These are phyloP conservation scores for Alces alces DNA, from an alignment of 2,113 vertebrate species.

Conservation along the genomic window DNA sequence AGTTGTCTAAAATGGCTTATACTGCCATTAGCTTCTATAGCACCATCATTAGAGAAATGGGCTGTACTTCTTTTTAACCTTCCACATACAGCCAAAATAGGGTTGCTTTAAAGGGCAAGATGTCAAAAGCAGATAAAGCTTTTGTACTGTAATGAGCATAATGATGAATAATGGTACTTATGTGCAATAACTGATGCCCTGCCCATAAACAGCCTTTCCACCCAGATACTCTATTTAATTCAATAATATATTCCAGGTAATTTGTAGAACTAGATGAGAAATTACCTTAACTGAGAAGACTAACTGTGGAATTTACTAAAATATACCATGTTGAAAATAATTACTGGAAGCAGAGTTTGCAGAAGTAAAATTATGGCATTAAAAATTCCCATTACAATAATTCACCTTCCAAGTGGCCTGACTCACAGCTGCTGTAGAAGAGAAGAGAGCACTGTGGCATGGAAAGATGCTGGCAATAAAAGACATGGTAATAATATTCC, in stretches of 20 bases:
- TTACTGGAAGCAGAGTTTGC: conserved; percentile 67
- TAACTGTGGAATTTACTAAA: conserved; percentile 70
- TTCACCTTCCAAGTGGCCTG: conserved; percentile 29
- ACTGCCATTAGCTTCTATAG: conserved; percentile 64
- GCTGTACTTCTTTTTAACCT: conserved; percentile 73
- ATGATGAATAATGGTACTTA: conserved; percentile 80
- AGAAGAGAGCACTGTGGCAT: not conserved
- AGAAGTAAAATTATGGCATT: conserved; percentile 64
- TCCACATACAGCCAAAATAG: conserved; percentile 72
- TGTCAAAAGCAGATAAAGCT: conserved; percentile 77
- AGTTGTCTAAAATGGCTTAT: conserved; percentile 60
- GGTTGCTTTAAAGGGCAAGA: conserved; percentile 80
- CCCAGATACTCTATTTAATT: conserved; percentile 74
- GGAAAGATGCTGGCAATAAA: not conserved
- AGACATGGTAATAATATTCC: not conserved
- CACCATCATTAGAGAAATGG: conserved; percentile 74
- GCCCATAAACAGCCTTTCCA: conserved; percentile 75
- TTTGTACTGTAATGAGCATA: conserved; percentile 79
- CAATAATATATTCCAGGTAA: conserved; percentile 78
- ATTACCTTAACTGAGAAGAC: conserved; percentile 73
- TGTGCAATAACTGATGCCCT: conserved; percentile 73
- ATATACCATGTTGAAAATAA: conserved; percentile 62
- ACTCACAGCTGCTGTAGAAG: not conserved
- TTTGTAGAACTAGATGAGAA: conserved; percentile 68
- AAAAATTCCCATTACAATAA: conserved; percentile 53